These are phyloP conservation scores for Perdita meconis DNA, from an alignment of 2,888 invertebrate genomes.

Conservation along the genomic window DNA sequence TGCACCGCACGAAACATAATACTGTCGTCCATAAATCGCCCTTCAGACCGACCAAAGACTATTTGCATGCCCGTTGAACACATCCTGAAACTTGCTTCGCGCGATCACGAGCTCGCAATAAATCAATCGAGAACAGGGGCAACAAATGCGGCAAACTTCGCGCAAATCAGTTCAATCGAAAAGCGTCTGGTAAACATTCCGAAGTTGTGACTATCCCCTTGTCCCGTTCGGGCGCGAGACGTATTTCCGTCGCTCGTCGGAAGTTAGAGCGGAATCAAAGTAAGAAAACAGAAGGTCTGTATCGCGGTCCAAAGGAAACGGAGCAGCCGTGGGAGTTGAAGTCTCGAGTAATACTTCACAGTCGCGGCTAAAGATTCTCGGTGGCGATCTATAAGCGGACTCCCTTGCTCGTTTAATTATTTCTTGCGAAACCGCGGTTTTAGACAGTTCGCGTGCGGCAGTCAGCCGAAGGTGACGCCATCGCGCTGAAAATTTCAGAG, in stretches of 20 bases:
- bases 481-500: constrained; percentile 17
- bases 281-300: constrained; percentile 15
- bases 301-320: constrained; percentile 22
- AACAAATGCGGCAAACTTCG: not conserved
- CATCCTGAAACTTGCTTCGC: not conserved
- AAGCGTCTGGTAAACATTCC: constrained; percentile 16
- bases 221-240: not conserved
- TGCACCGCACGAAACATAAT: too few relatives aligned
- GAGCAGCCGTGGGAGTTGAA: not conserved
- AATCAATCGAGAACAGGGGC: not conserved
- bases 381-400: not conserved
- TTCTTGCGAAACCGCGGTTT: constrained; percentile 29
- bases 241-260: constrained; percentile 7
- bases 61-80: too few relatives aligned
- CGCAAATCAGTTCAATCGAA: not conserved
- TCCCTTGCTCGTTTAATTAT: constrained; percentile 38
- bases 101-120: too few relatives aligned
- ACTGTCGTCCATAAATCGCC: too few relatives aligned
- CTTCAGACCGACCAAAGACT: too few relatives aligned
- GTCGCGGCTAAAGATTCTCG: constrained; percentile 12
- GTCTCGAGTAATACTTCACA: constrained; percentile 38
- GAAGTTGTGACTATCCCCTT: not conserved
- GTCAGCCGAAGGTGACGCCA: not conserved
- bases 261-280: constrained; percentile 13
- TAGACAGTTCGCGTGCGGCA: constrained; percentile 7